Percentiles rank a stretch among this genome's conserved stretches.
phyloP scores from a whole-genome alignment of 2,113 vertebrate genomes.

The Pogonocichla stellata region DNA sequence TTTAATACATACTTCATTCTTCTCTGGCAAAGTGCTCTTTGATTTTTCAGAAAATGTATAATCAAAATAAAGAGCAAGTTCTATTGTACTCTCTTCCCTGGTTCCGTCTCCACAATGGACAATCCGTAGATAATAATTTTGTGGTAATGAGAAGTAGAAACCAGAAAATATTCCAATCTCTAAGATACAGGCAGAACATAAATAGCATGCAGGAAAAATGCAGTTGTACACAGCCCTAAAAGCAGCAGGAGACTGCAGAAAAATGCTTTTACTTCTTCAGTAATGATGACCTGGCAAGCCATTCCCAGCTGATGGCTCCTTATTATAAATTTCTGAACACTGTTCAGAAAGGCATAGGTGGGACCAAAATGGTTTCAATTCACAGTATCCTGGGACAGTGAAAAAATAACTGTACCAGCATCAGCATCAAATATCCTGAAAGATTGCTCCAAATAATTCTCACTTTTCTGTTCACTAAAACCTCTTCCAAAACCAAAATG shows the following conservation, averaged over 20 bases:
- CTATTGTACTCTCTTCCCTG: neutral
- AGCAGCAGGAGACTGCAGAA: slow-evolving; percentile 11
- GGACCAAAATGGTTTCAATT: neutral
- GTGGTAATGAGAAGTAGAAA: slow-evolving; percentile 25
- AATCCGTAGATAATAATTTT: slow-evolving; percentile 39
- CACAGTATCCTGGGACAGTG: neutral
- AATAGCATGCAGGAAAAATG: neutral
- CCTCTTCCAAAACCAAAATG: neutral
- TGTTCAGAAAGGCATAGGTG: neutral
- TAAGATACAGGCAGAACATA: neutral
- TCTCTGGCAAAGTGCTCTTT: slow-evolving; percentile 28
- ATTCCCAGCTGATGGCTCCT: neutral
- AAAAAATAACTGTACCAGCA: neutral
- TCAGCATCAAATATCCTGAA: neutral
- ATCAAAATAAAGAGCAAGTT: slow-evolving; percentile 52
- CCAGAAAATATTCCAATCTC: slow-evolving; percentile 17
- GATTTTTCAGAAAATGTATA: slow-evolving; percentile 17
- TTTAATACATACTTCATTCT: slow-evolving; percentile 34
- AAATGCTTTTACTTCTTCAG: slow-evolving; percentile 23
- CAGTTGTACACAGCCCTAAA: slow-evolving; percentile 2
- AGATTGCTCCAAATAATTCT: neutral
- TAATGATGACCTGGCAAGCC: neutral
- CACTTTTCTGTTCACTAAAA: neutral
- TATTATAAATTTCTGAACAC: slow-evolving; percentile 5
- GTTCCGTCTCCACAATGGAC: slow-evolving; percentile 1